phyloP scores from a whole-genome alignment of 2,113 vertebrate species.

The Felis catus region DNA sequence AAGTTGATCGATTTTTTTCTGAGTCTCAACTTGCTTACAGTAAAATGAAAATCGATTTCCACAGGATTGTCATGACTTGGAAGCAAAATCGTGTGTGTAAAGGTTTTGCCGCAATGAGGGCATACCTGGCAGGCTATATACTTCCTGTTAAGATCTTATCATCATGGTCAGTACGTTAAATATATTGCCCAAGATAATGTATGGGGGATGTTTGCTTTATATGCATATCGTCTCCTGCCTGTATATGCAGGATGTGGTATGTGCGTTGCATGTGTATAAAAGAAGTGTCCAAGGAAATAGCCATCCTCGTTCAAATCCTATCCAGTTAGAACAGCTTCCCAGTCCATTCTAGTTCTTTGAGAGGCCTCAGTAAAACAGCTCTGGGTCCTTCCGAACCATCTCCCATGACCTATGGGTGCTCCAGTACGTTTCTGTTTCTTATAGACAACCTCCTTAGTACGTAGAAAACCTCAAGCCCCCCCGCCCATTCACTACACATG shows the following conservation, averaged over 20 bases:
- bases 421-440: constrained; percentile 70
- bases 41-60: constrained; percentile 54
- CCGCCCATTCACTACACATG: constrained; percentile 21
- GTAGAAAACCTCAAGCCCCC: constrained; percentile 44
- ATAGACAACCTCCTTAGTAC: constrained; percentile 52
- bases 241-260: constrained; percentile 53
- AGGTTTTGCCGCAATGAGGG: not conserved
- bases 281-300: constrained; percentile 40
- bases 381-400: constrained; percentile 59
- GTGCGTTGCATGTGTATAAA: constrained; percentile 39
- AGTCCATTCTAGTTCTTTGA: constrained; percentile 52
- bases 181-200: constrained; percentile 62
- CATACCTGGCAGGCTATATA: constrained; percentile 53
- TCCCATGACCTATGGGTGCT: constrained; percentile 46
- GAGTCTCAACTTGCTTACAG: constrained; percentile 40
- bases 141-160: constrained; percentile 63
- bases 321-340: constrained; percentile 37
- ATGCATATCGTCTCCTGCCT: constrained; percentile 66
- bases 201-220: constrained; percentile 65
- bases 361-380: constrained; percentile 52
- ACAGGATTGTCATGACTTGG: constrained; percentile 52
- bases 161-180: constrained; percentile 50
- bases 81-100: constrained; percentile 56
- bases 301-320: constrained; percentile 40
- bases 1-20: constrained; percentile 44